Evolutionary conservation across 2,113 vertebrate species (phyloP).

Genomic region (Pluvianellus socialis): DNA sequence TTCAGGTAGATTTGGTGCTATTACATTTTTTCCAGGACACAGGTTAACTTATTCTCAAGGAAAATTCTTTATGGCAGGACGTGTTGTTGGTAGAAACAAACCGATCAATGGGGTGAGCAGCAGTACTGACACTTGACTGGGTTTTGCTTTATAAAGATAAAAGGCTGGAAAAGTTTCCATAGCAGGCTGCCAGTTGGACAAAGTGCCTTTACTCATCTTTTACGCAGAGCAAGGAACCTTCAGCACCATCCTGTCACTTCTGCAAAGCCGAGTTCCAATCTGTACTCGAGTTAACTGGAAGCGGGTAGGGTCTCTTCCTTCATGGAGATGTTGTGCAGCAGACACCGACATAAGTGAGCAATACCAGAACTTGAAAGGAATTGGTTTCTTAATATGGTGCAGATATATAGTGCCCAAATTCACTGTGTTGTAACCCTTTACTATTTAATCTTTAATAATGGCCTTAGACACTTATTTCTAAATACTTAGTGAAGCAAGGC

Average conservation of each 20-base stretch:
- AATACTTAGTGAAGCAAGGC: not conserved
- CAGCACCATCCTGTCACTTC: not conserved
- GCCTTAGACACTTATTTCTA: not conserved
- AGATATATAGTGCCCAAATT: not conserved
- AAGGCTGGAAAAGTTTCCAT: not conserved
- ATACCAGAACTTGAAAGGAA: not conserved
- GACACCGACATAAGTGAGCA: fast-evolving
- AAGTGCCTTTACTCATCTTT: not conserved
- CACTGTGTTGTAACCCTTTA: not conserved
- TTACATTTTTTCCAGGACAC: fast-evolving
- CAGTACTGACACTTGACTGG: not conserved
- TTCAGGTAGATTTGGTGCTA: fast-evolving
- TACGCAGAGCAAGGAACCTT: not conserved
- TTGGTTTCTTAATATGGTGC: not conserved
- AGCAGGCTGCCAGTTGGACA: not conserved
- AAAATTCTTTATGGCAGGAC: not conserved
- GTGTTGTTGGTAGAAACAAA: fast-evolving
- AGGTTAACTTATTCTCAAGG: not conserved
- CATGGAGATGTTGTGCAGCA: too few relatives aligned
- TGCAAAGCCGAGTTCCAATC: not conserved
- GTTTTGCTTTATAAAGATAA: not conserved
- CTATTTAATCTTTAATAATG: not conserved
- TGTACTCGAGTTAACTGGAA: fast-evolving
- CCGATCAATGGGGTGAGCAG: fast-evolving
- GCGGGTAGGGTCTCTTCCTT: not conserved